phyloP scores from a whole-genome alignment of 2,797 vertebrate species.

The Odontamblyopus rebecca region DNA sequence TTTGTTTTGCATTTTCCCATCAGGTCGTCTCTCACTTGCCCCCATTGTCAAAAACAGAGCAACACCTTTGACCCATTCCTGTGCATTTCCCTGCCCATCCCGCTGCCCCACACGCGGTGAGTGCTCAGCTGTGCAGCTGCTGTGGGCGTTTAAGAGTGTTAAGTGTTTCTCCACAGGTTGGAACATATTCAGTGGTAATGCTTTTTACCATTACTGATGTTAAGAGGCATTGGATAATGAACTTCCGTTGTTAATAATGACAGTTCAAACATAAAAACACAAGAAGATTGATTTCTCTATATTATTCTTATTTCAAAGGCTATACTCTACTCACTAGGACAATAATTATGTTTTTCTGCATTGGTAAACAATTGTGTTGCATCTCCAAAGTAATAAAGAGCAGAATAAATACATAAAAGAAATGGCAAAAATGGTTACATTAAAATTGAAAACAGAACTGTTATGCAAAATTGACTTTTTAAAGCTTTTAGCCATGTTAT shows the following conservation, averaged over 20 bases:
- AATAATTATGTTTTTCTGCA: background rate
- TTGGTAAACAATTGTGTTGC: too few species aligned
- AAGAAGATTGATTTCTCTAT: background rate
- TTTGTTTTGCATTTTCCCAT: slow-evolving; percentile 10
- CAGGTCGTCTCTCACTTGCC: slow-evolving; percentile 97
- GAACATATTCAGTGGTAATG: slow-evolving; percentile 16
- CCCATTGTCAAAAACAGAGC: slow-evolving; percentile 99
- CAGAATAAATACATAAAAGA: too few species aligned
- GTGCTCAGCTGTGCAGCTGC: slow-evolving; percentile 47
- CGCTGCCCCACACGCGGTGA: slow-evolving; percentile 93
- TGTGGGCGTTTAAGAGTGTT: background rate
- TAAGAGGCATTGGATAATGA: background rate
- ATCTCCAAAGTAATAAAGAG: too few species aligned
- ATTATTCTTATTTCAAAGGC: background rate
- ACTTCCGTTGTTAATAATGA: background rate
- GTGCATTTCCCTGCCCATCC: slow-evolving; percentile 97
- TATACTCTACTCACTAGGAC: background rate
- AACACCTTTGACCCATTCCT: slow-evolving; percentile 99
- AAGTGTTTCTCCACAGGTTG: slow-evolving; percentile 11
- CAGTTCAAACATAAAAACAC: background rate
- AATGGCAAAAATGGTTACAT: too few species aligned
- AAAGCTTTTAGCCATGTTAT: too few species aligned
- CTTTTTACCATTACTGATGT: background rate
- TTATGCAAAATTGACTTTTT: too few species aligned
- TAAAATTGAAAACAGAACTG: too few species aligned